phyloP scores from a whole-genome alignment of 2,113 vertebrate species.

The Colaptes auratus region DNA sequence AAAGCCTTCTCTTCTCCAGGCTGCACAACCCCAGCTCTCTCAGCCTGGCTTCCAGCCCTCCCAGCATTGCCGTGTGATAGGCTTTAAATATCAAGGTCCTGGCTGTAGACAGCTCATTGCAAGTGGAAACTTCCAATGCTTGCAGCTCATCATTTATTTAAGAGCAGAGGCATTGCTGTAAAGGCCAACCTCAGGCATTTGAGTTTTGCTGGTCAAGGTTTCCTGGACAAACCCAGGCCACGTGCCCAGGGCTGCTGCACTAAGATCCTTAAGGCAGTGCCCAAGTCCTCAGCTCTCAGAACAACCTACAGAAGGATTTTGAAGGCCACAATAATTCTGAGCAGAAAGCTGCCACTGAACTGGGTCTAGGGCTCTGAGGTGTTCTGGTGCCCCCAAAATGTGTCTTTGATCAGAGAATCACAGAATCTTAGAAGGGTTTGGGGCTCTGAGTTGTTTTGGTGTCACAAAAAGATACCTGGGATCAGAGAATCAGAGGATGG shows the following conservation, averaged over 20 bases:
- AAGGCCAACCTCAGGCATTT: background rate
- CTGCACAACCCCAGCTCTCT: no score
- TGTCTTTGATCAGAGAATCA: background rate
- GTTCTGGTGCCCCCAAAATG: background rate
- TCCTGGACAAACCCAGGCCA: background rate
- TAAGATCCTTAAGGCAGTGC: background rate
- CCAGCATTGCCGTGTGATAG: background rate
- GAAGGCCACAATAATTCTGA: background rate
- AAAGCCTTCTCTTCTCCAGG: background rate
- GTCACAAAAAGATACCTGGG: no score
- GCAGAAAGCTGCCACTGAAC: background rate
- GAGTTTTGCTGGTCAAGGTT: background rate
- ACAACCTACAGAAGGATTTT: background rate
- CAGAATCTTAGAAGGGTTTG: no score
- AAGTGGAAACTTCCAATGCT: background rate
- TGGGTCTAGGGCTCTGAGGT: background rate
- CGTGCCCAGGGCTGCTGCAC: background rate
- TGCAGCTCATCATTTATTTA: conserved; percentile 30
- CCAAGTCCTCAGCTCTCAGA: background rate
- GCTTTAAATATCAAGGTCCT: background rate
- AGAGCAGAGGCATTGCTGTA: background rate
- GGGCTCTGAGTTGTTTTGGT: no score
- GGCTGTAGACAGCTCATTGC: background rate
- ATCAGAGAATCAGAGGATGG: no score
- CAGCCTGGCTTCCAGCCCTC: no score